Base-by-base conservation (phyloP, 2,797 vertebrate genomes). In the Aphelocoma californica region DNA sequence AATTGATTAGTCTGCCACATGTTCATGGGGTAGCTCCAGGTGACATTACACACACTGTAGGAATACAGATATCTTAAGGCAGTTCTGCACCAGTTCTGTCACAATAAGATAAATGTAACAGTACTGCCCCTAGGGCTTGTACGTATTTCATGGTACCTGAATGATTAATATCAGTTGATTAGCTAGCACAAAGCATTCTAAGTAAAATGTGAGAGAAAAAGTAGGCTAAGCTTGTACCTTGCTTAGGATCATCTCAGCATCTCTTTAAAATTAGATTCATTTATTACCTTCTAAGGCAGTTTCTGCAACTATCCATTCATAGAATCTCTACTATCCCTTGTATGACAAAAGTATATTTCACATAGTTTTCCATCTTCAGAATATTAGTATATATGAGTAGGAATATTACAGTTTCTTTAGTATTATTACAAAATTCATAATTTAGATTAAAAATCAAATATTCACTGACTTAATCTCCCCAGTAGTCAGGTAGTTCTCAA, bases 161-260 rank as follows among this genome's bases (percentile, higher is more conserved):
- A 87, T 91, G 84, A 96, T 95, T 95, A 96, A 93, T 95, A 94
- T 93, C 57, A 82, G 89, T 77, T 93, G 87, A 96, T 96, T 95
- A 96, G 67, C 53, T 85, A 91, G 73, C 61, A 93, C 67, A 93
- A 89, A 87, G 31, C 24, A 48, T 47, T 94, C 81, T 78, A 67
- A 87, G 78, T 74, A 85, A 91, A 94, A 89, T 87, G 60, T 80
- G 79, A 85, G 71, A 62, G 66, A 79, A 85, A 81, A 96, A 91
- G 79, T 87, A 91, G 89, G 71, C 78, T 95, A 89, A 77, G 36
- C 34, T 94, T 82, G 56, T 82, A 89, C 65, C 72, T 85, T 83
- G 47, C 45, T 64, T 77, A 77, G 56, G 34, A 93, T 82, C 81
- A 73, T 67, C 53, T 82, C 44, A 89, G 6, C 29, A n/a, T 57